Conservation (phyloP, 1,140 invertebrate genomes). For the Bombus pascuorum region DNA sequence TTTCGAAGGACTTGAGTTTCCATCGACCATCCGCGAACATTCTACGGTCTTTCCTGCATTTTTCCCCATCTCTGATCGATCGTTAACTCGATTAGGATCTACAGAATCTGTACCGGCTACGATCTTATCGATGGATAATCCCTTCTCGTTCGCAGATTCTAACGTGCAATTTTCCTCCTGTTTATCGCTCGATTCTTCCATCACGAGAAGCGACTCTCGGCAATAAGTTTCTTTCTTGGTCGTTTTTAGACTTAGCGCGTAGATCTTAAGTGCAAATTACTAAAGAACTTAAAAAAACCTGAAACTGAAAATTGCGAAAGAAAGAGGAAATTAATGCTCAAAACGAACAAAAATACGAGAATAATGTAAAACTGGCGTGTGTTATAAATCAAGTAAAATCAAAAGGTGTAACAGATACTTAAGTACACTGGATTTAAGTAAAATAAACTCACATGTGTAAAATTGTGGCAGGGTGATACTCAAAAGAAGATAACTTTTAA, state of each 20-base stretch:
- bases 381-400: not conserved
- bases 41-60: not conserved
- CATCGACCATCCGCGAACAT: not conserved
- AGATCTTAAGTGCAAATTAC: constrained; percentile 52
- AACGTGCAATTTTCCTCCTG: not conserved
- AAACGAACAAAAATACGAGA: not conserved
- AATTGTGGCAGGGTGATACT: constrained; percentile 10
- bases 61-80: constrained; percentile 43
- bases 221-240: not conserved
- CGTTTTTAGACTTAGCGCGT: constrained; percentile 15
- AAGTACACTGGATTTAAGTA: not conserved
- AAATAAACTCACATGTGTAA: constrained; percentile 55
- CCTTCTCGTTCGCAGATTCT: not conserved
- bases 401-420: not conserved
- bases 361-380: not conserved
- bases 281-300: constrained; percentile 68
- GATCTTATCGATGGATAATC: not conserved
- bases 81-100: constrained; percentile 56
- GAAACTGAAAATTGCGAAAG: constrained; percentile 62
- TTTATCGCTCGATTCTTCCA: constrained; percentile 42
- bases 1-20: not conserved
- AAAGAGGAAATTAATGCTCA: constrained; percentile 47
- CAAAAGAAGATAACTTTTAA: constrained; percentile 12
- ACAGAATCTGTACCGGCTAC: not conserved
- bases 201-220: not conserved